phyloP scores from a whole-genome alignment of 2,113 vertebrate genomes.

The Xyliphius kryptos region DNA sequence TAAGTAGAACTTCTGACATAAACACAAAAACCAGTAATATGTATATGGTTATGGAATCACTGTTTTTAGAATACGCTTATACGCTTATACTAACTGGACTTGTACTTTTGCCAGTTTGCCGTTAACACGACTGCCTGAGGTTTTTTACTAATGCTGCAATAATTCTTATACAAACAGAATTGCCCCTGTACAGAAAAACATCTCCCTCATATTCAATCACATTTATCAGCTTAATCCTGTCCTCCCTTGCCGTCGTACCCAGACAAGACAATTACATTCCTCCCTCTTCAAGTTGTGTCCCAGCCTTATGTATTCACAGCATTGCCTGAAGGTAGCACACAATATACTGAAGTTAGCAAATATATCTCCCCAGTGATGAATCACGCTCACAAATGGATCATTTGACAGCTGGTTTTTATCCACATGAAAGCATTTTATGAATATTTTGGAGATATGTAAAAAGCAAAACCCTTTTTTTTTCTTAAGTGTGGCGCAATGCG shows the following conservation, averaged over 20 bases:
- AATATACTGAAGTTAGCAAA: constrained; percentile 5
- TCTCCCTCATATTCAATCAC: neutral
- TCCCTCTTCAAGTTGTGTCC: constrained; percentile 22
- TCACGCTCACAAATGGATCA: constrained; percentile 3
- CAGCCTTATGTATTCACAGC: constrained; percentile 34
- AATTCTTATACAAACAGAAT: neutral
- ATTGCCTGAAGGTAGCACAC: constrained; percentile 23
- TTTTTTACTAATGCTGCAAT: neutral
- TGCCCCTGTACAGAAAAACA: neutral
- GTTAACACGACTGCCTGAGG: too few relatives aligned
- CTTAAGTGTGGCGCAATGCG: too few relatives aligned
- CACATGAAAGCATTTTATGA: too few relatives aligned
- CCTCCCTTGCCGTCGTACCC: constrained; percentile 6
- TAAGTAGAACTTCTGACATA: too few relatives aligned
- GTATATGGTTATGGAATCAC: too few relatives aligned
- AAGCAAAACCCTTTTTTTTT: too few relatives aligned
- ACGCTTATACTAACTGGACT: too few relatives aligned
- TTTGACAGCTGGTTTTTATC: neutral
- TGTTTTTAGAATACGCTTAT: too few relatives aligned
- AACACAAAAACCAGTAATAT: too few relatives aligned
- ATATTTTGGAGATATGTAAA: too few relatives aligned
- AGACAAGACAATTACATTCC: constrained; percentile 8
- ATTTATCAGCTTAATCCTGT: constrained; percentile 10
- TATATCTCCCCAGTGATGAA: neutral
- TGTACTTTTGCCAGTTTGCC: too few relatives aligned